Base-by-base conservation (phyloP, 2,797 vertebrate genomes). In the Carcharodon carcharias region DNA sequence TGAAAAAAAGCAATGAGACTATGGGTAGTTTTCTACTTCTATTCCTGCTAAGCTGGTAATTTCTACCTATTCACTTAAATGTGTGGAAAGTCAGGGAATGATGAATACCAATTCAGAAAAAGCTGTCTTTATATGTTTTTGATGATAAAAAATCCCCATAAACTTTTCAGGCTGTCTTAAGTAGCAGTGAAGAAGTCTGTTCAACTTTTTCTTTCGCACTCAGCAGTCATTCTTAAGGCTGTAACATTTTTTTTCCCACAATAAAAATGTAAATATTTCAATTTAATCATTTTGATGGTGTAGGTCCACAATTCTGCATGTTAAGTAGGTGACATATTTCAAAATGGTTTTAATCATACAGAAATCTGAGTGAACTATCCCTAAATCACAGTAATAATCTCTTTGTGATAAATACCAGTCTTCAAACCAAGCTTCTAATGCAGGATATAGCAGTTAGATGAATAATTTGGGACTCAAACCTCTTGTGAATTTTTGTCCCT, bases 181-280 rank as follows among this genome's bases (percentile, higher is more conserved):
- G 92, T 61, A 92, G 40, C 9, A 28, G 21, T n/a, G 35, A 40
- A 6, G 35, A 58, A 40, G n/a, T 23, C 91, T 65, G 18, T 16
- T 95, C 65, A 14, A 12, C 16, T 28, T 89, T 89, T 71, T 50
- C 21, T 95, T 14, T 71, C 71, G 65, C 54, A 40, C 11, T 35
- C 35, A 4, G 31, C 61, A 92, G 89, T 1, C 58, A 92, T 35
- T 56, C 26, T n/a, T 18, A 73, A 73, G 28, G 11, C 50, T 18
- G 31, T 35, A 58, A 58, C 94, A 77, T 54, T 73, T 54, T 95
- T 77, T 28, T 3, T 45, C n/a, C 31, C 50, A 77, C 5, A 45
- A 77, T 71, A 95, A 95, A 95, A 95, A 73, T 95, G 69, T 58
- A 73, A 73, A 73, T 95, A 95, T 56, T 67, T 95, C 94, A 11